Conservation (phyloP, 2,113 vertebrate species). For the Vimba vimba region DNA sequence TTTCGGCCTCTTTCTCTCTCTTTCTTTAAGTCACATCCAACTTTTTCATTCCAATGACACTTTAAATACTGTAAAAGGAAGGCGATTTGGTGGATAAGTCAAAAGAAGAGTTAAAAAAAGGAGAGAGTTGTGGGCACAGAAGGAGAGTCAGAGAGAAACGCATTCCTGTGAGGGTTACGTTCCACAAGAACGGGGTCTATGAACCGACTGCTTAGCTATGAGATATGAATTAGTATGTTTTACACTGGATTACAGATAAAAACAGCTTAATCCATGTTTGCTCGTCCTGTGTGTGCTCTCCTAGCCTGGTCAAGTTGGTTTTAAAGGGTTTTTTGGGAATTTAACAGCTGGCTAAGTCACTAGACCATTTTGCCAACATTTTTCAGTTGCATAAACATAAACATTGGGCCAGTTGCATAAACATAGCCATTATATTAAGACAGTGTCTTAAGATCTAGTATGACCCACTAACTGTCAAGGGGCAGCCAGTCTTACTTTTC, state of each 20-base stretch:
- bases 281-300: background rate
- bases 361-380: background rate
- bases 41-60: background rate
- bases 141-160: background rate
- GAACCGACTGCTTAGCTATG: background rate
- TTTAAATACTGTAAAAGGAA: background rate
- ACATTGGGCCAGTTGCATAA: too few relatives aligned
- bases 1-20: background rate
- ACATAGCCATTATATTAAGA: too few relatives aligned
- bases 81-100: background rate
- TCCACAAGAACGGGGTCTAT: background rate
- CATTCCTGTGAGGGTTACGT: background rate
- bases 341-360: background rate
- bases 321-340: background rate
- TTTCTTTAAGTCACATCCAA: background rate
- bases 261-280: too few relatives aligned
- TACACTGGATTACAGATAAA: background rate
- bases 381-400: too few relatives aligned
- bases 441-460: too few relatives aligned
- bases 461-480: too few relatives aligned
- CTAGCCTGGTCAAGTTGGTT: background rate
- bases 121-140: background rate
- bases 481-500: too few relatives aligned
- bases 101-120: background rate
- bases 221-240: background rate